Evolutionary conservation across 2,888 invertebrate species (phyloP).

Genomic region (Gandaritis pyraliata): DNA sequence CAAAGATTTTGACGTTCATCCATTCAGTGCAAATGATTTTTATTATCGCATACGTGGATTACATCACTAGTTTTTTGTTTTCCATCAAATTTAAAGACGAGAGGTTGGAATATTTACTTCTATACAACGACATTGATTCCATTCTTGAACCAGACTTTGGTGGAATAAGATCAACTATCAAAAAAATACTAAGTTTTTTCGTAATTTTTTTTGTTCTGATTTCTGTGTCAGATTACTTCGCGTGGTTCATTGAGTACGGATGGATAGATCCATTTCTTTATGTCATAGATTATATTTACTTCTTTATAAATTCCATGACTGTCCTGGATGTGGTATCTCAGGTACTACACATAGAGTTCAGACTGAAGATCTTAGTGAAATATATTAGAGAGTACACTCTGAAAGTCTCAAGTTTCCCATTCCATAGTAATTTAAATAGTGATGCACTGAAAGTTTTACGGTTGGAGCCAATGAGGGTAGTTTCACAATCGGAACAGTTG

Average conservation of each 20-base stretch:
- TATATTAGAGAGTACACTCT: constrained; percentile 28
- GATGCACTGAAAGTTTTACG: constrained; percentile 6
- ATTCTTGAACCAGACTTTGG: constrained; percentile 41
- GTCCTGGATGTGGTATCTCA: constrained; percentile 40
- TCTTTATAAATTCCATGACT: constrained; percentile 41
- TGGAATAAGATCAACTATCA: constrained; percentile 36
- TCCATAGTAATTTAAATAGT: background rate
- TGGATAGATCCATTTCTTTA: constrained; percentile 28
- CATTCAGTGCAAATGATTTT: constrained; percentile 25
- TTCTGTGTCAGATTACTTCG: constrained; percentile 31
- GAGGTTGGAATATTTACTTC: constrained; percentile 2
- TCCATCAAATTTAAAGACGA: constrained; percentile 3
- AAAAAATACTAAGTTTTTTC: constrained; percentile 14
- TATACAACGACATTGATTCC: constrained; percentile 43
- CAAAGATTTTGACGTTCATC: constrained; percentile 32
- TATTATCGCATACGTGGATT: constrained; percentile 7
- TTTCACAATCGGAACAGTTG: constrained; percentile 29
- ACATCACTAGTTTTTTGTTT: constrained; percentile 12
- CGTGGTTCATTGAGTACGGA: constrained; percentile 29
- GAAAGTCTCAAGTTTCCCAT: background rate
- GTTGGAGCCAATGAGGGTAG: constrained; percentile 28
- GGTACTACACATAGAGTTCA: constrained; percentile 45
- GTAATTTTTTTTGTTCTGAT: constrained; percentile 4
- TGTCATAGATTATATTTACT: constrained; percentile 42
- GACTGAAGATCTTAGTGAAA: constrained; percentile 30